These are phyloP conservation scores for Argyresthia albistria DNA, from an alignment of 2,888 invertebrate genomes.

Conservation along the genomic window DNA sequence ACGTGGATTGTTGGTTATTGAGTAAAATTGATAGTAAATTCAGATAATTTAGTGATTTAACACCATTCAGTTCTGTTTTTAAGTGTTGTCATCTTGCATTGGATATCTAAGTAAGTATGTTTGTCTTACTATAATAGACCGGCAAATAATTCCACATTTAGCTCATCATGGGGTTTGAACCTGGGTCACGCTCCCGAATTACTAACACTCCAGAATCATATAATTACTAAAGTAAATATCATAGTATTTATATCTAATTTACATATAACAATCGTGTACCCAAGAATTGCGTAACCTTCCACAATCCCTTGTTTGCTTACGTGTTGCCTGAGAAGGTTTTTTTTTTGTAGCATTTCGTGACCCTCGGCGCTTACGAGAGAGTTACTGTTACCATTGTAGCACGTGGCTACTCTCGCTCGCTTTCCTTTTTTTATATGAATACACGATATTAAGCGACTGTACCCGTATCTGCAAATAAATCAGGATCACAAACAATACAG, in stretches of 20 bases:
- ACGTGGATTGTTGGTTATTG: slow-evolving; percentile 74
- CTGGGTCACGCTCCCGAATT: slow-evolving; percentile 12
- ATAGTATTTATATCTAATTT: slow-evolving; percentile 1
- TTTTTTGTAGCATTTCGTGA: slow-evolving; percentile 58
- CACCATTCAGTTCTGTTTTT: slow-evolving; percentile 26
- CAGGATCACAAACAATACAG: neutral
- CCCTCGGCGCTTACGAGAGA: slow-evolving; percentile 30
- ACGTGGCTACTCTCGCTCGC: neutral
- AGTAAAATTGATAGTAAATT: slow-evolving; percentile 57
- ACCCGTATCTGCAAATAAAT: neutral
- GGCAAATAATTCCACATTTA: slow-evolving; percentile 45
- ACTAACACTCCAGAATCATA: neutral
- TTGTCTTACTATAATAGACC: slow-evolving; percentile 30
- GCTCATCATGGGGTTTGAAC: slow-evolving; percentile 25
- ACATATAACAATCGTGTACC: slow-evolving; percentile 23
- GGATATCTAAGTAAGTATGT: slow-evolving; percentile 49
- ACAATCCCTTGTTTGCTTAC: slow-evolving; percentile 63
- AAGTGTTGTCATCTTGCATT: slow-evolving; percentile 35
- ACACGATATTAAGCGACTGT: neutral
- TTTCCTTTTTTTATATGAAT: neutral
- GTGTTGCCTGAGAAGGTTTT: slow-evolving; percentile 66
- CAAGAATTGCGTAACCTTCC: slow-evolving; percentile 67
- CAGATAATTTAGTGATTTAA: slow-evolving; percentile 33
- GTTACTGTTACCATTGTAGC: slow-evolving; percentile 13
- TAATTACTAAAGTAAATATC: neutral